Percentiles rank a stretch among this genome's conserved stretches.
Conservation (phyloP, 2,888 invertebrate genomes). For the Anorthoa munda region DNA sequence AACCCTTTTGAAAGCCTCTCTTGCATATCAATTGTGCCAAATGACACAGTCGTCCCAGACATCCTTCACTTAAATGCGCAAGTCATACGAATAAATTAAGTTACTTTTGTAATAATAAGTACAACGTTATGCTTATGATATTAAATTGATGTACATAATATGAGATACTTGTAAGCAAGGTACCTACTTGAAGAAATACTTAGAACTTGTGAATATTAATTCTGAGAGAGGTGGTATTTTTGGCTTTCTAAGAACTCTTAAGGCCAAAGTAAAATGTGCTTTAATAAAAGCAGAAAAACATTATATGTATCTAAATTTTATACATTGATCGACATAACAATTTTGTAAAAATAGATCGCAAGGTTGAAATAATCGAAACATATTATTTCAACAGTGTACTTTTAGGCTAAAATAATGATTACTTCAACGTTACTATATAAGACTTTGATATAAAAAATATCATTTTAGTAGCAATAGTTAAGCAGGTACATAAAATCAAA, state of each 20-base stretch:
- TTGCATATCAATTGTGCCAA: conserved; percentile 17
- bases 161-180: not conserved
- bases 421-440: too few relatives aligned
- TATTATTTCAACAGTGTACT: too few relatives aligned
- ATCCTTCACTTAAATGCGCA: conserved; percentile 46
- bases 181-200: not conserved
- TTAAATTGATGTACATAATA: conserved; percentile 1
- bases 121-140: conserved; percentile 14
- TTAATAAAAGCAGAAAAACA: not conserved
- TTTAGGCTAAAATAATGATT: not conserved
- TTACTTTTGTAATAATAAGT: conserved; percentile 34
- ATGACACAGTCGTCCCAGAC: conserved; percentile 54
- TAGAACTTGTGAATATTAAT: not conserved
- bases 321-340: not conserved
- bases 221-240: not conserved
- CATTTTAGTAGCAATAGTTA: not conserved
- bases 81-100: conserved; percentile 51
- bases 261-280: not conserved
- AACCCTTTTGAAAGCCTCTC: conserved; percentile 16
- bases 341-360: not conserved
- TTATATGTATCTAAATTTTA: too few relatives aligned
- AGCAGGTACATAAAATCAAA: conserved; percentile 13
- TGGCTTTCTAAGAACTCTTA: not conserved
- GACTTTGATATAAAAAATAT: not conserved
- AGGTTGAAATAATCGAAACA: too few relatives aligned